phyloP scores from a whole-genome alignment of 2,888 invertebrate species.

The Hyposoter dolosus region DNA sequence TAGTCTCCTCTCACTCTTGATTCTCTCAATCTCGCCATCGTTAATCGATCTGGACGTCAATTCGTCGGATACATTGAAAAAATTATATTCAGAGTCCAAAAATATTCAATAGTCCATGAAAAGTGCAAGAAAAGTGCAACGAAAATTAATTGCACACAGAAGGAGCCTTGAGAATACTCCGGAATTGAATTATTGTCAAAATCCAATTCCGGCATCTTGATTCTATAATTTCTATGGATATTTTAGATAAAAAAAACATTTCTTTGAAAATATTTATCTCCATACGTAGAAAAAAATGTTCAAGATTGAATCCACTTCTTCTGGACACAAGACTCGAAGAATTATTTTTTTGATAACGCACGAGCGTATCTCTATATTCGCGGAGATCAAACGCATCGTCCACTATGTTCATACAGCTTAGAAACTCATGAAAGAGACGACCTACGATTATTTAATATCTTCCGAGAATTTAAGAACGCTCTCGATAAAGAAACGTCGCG shows the following conservation, averaged over 20 bases:
- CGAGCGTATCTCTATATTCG: slow-evolving; percentile 24
- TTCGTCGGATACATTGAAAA: background rate
- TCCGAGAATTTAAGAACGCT: slow-evolving; percentile 14
- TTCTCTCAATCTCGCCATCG: slow-evolving; percentile 29
- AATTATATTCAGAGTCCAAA: background rate
- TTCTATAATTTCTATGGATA: background rate
- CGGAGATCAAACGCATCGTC: slow-evolving; percentile 25
- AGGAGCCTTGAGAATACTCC: background rate
- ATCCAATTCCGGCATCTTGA: background rate
- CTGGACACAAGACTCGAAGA: slow-evolving; percentile 2
- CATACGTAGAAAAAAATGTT: background rate
- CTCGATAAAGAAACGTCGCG: slow-evolving; percentile 39
- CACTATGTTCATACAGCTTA: slow-evolving; percentile 21
- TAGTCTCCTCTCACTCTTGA: background rate
- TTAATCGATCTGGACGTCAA: background rate
- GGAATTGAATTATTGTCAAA: background rate
- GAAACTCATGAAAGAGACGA: slow-evolving; percentile 1
- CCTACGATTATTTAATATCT: slow-evolving; percentile 43
- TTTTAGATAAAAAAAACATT: background rate
- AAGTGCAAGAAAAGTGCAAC: background rate
- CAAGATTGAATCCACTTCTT: background rate
- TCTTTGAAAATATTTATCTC: background rate
- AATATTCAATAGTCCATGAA: background rate
- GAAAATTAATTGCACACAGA: background rate
- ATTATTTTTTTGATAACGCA: slow-evolving; percentile 41